Conservation (phyloP, 2,113 vertebrate species). For the Pterocles orientalis region DNA sequence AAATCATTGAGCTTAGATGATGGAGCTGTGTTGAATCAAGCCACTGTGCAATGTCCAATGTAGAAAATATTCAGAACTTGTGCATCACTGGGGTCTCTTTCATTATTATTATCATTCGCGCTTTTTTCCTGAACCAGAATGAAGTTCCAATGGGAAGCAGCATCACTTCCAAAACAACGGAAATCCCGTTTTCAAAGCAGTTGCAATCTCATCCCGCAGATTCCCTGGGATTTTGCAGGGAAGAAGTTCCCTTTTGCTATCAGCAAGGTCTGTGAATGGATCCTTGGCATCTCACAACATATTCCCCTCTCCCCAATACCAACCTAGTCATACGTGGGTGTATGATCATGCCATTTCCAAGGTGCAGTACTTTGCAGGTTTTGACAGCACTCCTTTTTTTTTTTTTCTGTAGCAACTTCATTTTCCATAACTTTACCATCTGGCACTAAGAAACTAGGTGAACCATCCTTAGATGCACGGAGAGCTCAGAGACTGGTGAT, state of each 20-base stretch:
- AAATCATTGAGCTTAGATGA: neutral
- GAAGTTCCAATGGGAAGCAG: neutral
- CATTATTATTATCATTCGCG: neutral
- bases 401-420: neutral
- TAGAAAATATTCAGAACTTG: neutral
- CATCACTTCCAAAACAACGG: neutral
- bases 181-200: neutral
- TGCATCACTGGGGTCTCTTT: neutral
- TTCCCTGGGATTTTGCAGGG: neutral
- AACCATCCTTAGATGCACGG: rapidly evolving
- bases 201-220: neutral
- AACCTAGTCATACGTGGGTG: neutral
- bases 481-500: neutral
- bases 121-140: neutral
- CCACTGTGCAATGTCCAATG: neutral
- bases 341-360: neutral
- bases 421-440: neutral
- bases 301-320: neutral
- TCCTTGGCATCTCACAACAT: neutral
- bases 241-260: neutral
- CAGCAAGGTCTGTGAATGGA: neutral
- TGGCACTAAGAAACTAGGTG: neutral
- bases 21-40: neutral
- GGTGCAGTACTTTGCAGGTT: neutral
- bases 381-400: neutral